Percentiles rank a stretch among this genome's conserved stretches.
Evolutionary conservation across 2,113 vertebrate genomes (phyloP).

Genomic region (Sorex araneus): DNA sequence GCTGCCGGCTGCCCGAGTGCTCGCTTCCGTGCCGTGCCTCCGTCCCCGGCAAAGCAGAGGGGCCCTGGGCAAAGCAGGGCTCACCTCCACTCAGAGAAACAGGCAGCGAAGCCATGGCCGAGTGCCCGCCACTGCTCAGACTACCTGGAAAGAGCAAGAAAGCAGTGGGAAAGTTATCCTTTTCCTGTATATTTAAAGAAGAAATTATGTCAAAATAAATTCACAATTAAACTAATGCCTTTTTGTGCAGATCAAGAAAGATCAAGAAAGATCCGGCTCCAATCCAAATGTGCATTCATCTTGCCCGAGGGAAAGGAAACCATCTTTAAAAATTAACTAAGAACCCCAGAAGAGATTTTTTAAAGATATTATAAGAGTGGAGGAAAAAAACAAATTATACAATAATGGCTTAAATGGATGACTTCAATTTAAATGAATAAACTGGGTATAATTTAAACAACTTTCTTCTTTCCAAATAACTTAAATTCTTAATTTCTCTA

Average conservation of each 20-base stretch:
- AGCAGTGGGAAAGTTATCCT: neutral
- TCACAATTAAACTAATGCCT: slow-evolving; percentile 42
- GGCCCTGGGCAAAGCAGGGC: neutral
- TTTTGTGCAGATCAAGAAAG: slow-evolving; percentile 46
- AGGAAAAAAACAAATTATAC: slow-evolving; percentile 56
- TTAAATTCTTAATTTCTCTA: slow-evolving; percentile 55
- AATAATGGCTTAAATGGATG: slow-evolving; percentile 52
- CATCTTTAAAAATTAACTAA: neutral
- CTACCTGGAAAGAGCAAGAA: neutral
- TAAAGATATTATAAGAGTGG: neutral
- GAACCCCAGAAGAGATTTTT: slow-evolving; percentile 43
- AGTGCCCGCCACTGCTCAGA: neutral
- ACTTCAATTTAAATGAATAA: slow-evolving; percentile 59
- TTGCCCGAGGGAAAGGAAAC: neutral
- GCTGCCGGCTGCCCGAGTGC: neutral
- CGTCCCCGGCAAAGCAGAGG: neutral
- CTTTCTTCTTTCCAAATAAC: slow-evolving; percentile 43
- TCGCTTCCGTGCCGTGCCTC: neutral
- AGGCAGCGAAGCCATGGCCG: neutral
- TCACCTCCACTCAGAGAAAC: neutral
- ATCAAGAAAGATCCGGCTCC: slow-evolving; percentile 38
- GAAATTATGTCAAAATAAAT: neutral
- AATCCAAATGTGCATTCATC: neutral
- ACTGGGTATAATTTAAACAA: slow-evolving; percentile 40
- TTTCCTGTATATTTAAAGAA: neutral